phyloP scores from a whole-genome alignment of 2,797 vertebrate species.

The Ctenochaetus hawaiiensis region DNA sequence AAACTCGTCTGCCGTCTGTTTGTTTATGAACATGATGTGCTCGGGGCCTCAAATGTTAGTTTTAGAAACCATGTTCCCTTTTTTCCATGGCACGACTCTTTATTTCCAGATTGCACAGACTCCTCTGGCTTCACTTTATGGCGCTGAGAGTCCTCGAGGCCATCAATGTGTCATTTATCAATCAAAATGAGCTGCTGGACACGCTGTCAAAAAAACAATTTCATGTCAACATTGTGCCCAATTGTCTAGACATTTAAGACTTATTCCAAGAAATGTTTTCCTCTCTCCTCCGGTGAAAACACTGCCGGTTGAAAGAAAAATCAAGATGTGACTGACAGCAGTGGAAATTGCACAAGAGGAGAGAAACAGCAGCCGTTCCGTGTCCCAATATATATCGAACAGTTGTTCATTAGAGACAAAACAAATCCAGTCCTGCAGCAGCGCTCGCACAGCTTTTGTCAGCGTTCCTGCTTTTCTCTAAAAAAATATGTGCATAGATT shows the following conservation, averaged over 20 bases:
- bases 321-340: conserved; percentile 52
- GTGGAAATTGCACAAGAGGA: conserved; percentile 40
- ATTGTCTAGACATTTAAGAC: conserved; percentile 35
- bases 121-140: conserved; percentile 1
- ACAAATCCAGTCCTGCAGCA: neutral
- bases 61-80: neutral
- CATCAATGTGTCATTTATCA: conserved; percentile 39
- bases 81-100: conserved; percentile 15
- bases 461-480: conserved; percentile 12
- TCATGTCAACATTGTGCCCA: conserved; percentile 27
- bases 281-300: conserved; percentile 26
- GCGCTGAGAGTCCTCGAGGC: neutral
- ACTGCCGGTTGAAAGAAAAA: conserved; percentile 34
- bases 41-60: conserved; percentile 24
- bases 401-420: conserved; percentile 13
- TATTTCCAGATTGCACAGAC: conserved; percentile 20
- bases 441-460: neutral
- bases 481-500: conserved; percentile 42
- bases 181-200: conserved; percentile 35
- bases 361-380: conserved; percentile 1
- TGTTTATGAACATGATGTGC: neutral
- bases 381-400: conserved; percentile 20
- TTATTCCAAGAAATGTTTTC: conserved; percentile 22
- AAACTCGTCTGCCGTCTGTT: conserved; percentile 21
- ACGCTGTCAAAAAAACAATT: conserved; percentile 39